Evolutionary conservation across 2,113 vertebrate species (phyloP).

Genomic region (Pholis gunnellus): DNA sequence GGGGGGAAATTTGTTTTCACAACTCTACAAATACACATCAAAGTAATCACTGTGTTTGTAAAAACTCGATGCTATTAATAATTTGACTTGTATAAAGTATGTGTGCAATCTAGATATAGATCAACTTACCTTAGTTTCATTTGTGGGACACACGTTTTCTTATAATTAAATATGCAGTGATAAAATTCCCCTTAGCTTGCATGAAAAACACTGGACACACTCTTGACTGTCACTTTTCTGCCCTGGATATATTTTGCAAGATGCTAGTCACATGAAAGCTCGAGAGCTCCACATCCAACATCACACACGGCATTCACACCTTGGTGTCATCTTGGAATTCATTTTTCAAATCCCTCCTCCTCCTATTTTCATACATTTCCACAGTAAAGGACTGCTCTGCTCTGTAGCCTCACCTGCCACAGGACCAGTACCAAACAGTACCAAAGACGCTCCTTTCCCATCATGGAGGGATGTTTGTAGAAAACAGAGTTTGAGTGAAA

Average conservation of each 20-base stretch:
- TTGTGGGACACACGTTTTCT: neutral
- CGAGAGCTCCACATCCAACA: neutral
- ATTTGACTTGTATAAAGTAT: neutral
- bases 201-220: neutral
- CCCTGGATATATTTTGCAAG: neutral
- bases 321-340: slow-evolving; percentile 38
- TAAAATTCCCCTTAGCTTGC: neutral
- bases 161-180: slow-evolving; percentile 3
- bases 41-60: neutral
- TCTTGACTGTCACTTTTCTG: neutral
- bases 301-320: slow-evolving; percentile 12
- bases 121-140: neutral
- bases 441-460: neutral
- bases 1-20: too few species aligned
- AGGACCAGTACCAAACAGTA: too few species aligned
- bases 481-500: too few species aligned
- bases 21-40: neutral
- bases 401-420: slow-evolving; percentile 1
- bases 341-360: slow-evolving; percentile 46
- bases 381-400: slow-evolving; percentile 10
- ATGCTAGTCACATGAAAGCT: neutral
- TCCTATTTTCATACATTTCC: slow-evolving; percentile 51
- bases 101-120: neutral
- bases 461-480: neutral
- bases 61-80: neutral